These are phyloP conservation scores for Belonocnema kinseyi DNA, from an alignment of 1,140 invertebrate species.

Conservation along the genomic window DNA sequence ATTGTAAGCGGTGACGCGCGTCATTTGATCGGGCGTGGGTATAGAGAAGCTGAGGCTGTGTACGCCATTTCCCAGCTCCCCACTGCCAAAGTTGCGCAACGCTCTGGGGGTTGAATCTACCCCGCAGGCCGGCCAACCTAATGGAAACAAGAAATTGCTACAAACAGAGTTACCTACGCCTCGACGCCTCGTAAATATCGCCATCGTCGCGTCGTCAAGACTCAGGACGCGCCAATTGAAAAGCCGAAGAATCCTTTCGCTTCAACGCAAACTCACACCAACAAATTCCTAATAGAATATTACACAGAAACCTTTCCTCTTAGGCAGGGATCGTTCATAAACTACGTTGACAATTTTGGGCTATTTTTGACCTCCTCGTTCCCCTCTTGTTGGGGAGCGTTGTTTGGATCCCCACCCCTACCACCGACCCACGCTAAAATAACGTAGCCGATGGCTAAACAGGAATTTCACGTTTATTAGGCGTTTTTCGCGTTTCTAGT, in stretches of 20 bases:
- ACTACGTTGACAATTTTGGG: no score
- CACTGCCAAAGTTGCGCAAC: conserved; percentile 66
- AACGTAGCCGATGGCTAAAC: no score
- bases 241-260: conserved; percentile 30
- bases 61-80: conserved; percentile 65
- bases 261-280: conserved; percentile 24
- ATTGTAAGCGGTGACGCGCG: conserved; percentile 73
- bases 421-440: no score
- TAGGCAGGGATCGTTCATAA: no score
- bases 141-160: conserved; percentile 77
- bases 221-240: conserved; percentile 27
- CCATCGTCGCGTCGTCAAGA: conserved; percentile 35
- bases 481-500: no score
- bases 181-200: conserved; percentile 72
- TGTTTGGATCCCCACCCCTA: no score
- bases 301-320: conserved; percentile 1
- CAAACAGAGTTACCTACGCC: conserved; percentile 74
- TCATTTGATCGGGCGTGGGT: conserved; percentile 73
- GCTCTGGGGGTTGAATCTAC: conserved; percentile 67
- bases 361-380: no score
- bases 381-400: no score
- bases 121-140: conserved; percentile 74
- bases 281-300: conserved; percentile 12
- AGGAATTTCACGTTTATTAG: no score
- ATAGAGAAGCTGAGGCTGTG: conserved; percentile 65